Percentiles rank a stretch among this genome's conserved stretches.
These are phyloP conservation scores for Formica selysi DNA, from an alignment of 1,140 invertebrate species.

Conservation along the genomic window DNA sequence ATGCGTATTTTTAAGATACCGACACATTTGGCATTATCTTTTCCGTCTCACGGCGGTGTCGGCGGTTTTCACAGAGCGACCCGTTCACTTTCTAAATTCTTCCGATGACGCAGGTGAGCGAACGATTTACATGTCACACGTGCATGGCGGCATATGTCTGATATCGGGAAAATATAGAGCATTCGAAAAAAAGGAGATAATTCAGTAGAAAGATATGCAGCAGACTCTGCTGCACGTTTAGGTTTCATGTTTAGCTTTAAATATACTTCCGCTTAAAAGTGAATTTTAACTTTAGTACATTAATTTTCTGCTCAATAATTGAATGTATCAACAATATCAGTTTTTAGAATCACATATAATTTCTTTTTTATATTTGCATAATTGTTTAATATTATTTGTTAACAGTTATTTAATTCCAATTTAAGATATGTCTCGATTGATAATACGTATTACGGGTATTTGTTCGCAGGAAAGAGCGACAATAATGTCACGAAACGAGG, in stretches of 20 bases:
- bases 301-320: conserved; percentile 1
- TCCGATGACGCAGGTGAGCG: conserved; percentile 51
- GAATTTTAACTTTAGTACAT: neutral
- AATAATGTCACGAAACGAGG: neutral
- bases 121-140: conserved; percentile 48
- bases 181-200: neutral
- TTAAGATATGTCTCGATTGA: neutral
- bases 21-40: conserved; percentile 41
- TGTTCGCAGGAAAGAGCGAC: neutral
- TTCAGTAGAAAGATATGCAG: neutral
- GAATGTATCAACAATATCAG: neutral
- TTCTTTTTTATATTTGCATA: neutral
- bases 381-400: conserved; percentile 16
- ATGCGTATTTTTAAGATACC: conserved; percentile 58
- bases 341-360: neutral
- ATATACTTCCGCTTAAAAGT: neutral
- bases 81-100: conserved; percentile 73
- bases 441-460: neutral
- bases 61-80: conserved; percentile 45
- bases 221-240: neutral
- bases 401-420: too few species aligned
- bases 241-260: neutral
- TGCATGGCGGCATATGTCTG: conserved; percentile 14
- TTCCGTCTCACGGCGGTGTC: neutral
- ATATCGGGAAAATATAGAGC: conserved; percentile 31